A percentile compares a stretch with the other conserved stretches of the same genome.
Evolutionary conservation across 30 jellyfish, hydroid and myxozoan species (phyloP).

Genomic region (Hydra vulgaris): DNA sequence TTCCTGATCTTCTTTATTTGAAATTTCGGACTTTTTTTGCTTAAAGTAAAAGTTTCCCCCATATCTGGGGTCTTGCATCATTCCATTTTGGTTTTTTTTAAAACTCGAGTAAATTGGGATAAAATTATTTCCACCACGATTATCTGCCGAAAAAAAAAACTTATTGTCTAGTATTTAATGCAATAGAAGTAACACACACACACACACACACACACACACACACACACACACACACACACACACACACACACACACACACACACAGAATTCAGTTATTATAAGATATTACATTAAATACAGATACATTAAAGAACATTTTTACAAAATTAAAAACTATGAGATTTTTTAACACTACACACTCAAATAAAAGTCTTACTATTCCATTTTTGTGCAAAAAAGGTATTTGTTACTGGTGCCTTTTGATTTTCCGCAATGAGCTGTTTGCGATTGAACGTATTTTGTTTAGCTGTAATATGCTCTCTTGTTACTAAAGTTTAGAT

Average conservation of each 20-base stretch:
- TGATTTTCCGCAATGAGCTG: neutral
- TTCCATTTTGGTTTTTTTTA: neutral
- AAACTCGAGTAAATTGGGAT: neutral
- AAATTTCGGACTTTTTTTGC: neutral
- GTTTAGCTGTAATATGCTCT: neutral
- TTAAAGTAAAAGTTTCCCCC: neutral
- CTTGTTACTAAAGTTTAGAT: neutral
- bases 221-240: no score
- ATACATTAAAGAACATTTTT: no score
- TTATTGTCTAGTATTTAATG: no score
- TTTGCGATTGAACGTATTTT: neutral
- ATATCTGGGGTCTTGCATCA: no score
- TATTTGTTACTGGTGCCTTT: neutral
- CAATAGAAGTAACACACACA: no score
- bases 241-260: no score
- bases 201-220: no score
- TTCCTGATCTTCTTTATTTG: neutral
- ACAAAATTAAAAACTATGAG: no score
- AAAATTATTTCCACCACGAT: neutral
- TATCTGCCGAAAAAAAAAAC: neutral
- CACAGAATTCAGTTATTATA: no score
- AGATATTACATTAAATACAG: no score
- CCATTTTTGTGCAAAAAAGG: neutral
- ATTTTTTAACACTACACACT: no score
- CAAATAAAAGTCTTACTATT: no score